These are phyloP conservation scores for Drosophila bifasciata DNA, from an alignment of 1,140 invertebrate genomes.

Conservation along the genomic window DNA sequence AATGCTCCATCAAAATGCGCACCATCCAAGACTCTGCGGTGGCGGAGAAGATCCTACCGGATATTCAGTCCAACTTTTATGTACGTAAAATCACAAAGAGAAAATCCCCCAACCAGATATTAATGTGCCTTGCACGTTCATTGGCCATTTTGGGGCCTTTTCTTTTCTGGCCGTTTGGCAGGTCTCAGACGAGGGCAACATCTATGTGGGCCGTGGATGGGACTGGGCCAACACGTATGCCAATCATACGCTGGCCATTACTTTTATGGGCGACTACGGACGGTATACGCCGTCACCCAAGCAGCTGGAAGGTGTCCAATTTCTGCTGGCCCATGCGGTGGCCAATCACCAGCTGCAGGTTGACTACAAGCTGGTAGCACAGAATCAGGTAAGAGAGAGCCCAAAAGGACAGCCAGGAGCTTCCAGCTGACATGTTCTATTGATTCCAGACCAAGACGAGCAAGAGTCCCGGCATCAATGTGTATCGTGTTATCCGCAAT, in stretches of 20 bases:
- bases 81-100: constrained; percentile 50
- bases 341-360: constrained; percentile 63
- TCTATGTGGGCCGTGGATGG: constrained; percentile 88
- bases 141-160: constrained; percentile 31
- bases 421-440: not conserved
- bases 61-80: constrained; percentile 83
- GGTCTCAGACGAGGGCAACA: constrained; percentile 87
- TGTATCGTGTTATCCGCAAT: constrained; percentile 84
- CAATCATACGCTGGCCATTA: constrained; percentile 83
- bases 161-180: constrained; percentile 65
- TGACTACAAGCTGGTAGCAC: constrained; percentile 84
- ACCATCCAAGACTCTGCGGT: constrained; percentile 82
- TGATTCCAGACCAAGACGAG: constrained; percentile 72
- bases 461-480: constrained; percentile 85
- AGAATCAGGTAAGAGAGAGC: constrained; percentile 83
- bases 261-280: constrained; percentile 85
- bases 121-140: constrained; percentile 36
- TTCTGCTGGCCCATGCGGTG: constrained; percentile 75
- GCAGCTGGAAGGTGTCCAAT: constrained; percentile 79
- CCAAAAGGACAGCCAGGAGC: too few relatives aligned
- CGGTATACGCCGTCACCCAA: constrained; percentile 69
- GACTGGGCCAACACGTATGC: constrained; percentile 85
- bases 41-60: constrained; percentile 68
- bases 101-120: constrained; percentile 18
- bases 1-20: constrained; percentile 82